Conservation (phyloP, 2,797 vertebrate genomes). For the Microctenopoma stevenorrisi region DNA sequence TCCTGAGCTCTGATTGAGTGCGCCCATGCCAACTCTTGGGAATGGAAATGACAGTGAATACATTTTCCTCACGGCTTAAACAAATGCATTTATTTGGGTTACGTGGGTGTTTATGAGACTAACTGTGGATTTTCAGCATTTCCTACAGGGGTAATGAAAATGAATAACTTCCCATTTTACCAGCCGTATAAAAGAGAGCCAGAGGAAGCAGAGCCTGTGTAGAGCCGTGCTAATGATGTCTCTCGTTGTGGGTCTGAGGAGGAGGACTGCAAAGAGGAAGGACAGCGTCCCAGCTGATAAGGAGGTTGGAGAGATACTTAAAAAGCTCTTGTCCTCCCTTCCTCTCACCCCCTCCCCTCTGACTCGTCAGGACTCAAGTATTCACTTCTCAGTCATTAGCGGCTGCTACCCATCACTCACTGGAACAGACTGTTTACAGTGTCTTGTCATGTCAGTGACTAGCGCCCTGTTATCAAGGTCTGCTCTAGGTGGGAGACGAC, state of each 20-base stretch:
- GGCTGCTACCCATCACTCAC: conserved; percentile 65
- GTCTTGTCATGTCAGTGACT: conserved; percentile 65
- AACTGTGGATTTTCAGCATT: conserved; percentile 17
- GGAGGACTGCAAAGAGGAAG: conserved; percentile 59
- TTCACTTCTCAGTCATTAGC: conserved; percentile 80
- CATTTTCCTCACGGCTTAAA: conserved; percentile 24
- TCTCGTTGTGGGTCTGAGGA: conserved; percentile 50
- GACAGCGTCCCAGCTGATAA: conserved; percentile 70
- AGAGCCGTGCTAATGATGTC: conserved; percentile 72
- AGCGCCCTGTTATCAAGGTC: conserved; percentile 71
- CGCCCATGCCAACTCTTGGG: conserved; percentile 7
- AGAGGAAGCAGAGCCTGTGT: conserved; percentile 42
- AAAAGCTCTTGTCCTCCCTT: conserved; percentile 67
- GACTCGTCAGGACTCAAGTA: conserved; percentile 65
- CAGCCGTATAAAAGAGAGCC: conserved; percentile 26
- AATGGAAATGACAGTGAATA: conserved; percentile 28
- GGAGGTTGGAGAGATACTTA: conserved; percentile 64
- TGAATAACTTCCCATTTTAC: conserved; percentile 35
- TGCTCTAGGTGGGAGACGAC: conserved; percentile 59
- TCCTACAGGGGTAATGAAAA: conserved; percentile 26
- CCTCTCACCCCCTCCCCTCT: conserved; percentile 49
- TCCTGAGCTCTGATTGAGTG: conserved; percentile 6
- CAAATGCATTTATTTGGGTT: conserved; percentile 43
- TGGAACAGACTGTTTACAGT: conserved; percentile 70
- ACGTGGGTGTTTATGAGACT: conserved; percentile 24